These are phyloP conservation scores for Plebejus anna DNA, from an alignment of 2,888 invertebrate genomes.

Conservation along the genomic window DNA sequence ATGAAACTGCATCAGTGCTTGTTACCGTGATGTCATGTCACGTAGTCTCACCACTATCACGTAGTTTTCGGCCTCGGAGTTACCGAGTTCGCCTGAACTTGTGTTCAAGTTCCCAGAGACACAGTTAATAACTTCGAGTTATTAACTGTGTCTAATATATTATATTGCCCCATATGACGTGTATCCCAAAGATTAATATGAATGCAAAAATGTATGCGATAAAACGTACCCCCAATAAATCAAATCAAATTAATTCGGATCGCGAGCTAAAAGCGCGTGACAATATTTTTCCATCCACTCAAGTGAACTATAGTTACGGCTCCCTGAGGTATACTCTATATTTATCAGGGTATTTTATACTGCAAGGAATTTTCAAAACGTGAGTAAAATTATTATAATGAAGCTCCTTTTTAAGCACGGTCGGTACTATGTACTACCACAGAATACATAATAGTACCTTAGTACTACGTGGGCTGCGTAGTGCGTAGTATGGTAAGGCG, in stretches of 20 bases:
- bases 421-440: too few species aligned
- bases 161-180: not conserved
- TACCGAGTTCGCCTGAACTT: not conserved
- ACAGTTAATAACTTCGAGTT: not conserved
- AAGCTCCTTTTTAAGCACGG: too few species aligned
- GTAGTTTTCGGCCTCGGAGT: not conserved
- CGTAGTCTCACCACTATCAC: not conserved
- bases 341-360: not conserved
- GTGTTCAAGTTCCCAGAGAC: not conserved
- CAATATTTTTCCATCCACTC: not conserved
- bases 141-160: too few species aligned
- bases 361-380: not conserved
- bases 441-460: too few species aligned
- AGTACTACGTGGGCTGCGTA: too few species aligned
- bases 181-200: slow-evolving; percentile 1
- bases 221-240: slow-evolving; percentile 13
- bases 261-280: not conserved
- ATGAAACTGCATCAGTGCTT: not conserved
- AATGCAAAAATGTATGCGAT: not conserved
- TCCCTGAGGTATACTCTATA: not conserved
- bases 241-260: not conserved
- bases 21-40: not conserved
- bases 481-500: too few species aligned
- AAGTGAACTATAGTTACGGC: not conserved
- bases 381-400: not conserved